These are phyloP conservation scores for Centruroides sculpturatus DNA, from an alignment of 1,140 invertebrate species.

Conservation along the genomic window DNA sequence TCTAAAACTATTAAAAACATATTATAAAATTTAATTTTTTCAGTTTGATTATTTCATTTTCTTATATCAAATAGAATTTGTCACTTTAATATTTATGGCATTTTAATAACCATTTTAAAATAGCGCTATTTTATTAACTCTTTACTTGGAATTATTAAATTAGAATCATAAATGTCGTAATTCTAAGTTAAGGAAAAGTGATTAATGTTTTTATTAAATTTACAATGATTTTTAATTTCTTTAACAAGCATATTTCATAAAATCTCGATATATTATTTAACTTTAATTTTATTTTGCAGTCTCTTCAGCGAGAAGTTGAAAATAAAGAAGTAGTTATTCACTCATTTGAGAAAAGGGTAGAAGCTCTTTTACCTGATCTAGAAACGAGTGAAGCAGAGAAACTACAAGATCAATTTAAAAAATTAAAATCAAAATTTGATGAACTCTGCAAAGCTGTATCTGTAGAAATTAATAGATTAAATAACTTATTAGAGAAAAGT, in stretches of 20 bases:
- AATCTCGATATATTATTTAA: not conserved
- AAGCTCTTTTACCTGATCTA: constrained; percentile 68
- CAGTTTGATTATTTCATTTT: no score
- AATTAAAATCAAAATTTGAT: constrained; percentile 25
- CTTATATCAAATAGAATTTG: no score
- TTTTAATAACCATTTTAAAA: no score
- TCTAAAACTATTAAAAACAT: no score
- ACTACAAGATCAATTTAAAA: constrained; percentile 48
- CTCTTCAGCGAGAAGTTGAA: constrained; percentile 64
- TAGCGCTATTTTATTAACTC: no score
- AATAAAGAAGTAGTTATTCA: constrained; percentile 65
- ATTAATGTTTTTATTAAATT: no score
- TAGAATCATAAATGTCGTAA: no score
- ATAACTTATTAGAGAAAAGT: constrained; percentile 35
- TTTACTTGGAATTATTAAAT: no score
- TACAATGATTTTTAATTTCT: not conserved
- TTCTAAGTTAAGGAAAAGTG: no score
- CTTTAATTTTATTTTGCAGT: constrained; percentile 27
- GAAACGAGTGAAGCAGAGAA: constrained; percentile 57
- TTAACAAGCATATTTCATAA: not conserved
- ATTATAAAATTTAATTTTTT: no score
- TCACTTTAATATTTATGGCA: no score
- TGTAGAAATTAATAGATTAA: constrained; percentile 12
- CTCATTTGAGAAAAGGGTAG: constrained; percentile 61
- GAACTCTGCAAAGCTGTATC: constrained; percentile 22